These are phyloP conservation scores for Acanthosoma haemorrhoidale DNA, from an alignment of 2,888 invertebrate species.

Conservation along the genomic window DNA sequence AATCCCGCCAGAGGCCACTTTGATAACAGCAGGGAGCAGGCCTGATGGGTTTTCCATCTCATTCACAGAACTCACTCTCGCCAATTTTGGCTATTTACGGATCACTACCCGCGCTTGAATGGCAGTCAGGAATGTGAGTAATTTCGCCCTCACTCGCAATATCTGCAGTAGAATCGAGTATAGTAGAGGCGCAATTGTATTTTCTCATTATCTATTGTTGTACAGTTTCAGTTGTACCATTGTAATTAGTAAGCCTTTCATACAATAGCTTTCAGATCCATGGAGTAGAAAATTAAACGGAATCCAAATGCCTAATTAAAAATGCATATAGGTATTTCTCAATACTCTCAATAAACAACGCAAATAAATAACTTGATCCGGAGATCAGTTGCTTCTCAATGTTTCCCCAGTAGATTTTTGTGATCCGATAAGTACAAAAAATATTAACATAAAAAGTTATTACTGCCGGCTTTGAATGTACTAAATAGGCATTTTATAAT, in stretches of 20 bases:
- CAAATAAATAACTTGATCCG: too few relatives aligned
- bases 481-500: too few relatives aligned
- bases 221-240: neutral
- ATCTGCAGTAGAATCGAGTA: neutral
- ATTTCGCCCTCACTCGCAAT: neutral
- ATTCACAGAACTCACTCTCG: too few relatives aligned
- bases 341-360: too few relatives aligned
- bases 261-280: neutral
- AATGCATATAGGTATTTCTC: too few relatives aligned
- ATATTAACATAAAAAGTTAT: too few relatives aligned
- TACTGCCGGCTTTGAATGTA: too few relatives aligned
- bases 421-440: too few relatives aligned
- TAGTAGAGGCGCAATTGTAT: too few relatives aligned
- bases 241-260: neutral
- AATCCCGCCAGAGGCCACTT: constrained; percentile 26
- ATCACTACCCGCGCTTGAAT: neutral
- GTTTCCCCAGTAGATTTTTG: too few relatives aligned
- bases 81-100: constrained; percentile 4
- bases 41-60: constrained; percentile 16
- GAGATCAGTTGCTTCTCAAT: too few relatives aligned
- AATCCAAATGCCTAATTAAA: too few relatives aligned
- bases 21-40: constrained; percentile 13
- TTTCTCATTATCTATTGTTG: neutral
- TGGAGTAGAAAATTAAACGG: neutral
- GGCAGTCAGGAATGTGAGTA: neutral